A percentile compares a stretch with the other conserved stretches of the same genome.
Conservation (phyloP, 2,888 invertebrate genomes). For the Petrolisthes cinctipes region DNA sequence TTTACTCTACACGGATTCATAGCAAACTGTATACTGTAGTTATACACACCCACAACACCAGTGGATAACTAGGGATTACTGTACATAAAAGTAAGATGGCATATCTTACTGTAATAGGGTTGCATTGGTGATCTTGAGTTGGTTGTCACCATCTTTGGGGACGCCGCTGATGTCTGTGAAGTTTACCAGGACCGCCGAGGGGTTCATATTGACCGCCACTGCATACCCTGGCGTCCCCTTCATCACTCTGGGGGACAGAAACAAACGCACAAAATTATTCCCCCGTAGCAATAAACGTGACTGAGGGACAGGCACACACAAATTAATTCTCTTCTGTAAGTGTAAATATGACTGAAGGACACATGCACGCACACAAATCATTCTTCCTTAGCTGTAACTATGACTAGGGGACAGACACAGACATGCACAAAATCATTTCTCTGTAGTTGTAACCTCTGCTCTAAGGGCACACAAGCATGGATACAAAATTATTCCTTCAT, state of each 20-base stretch:
- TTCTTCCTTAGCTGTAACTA: not conserved
- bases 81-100: not conserved
- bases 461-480: too few relatives aligned
- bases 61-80: too few relatives aligned
- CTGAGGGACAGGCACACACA: not conserved
- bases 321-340: not conserved
- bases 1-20: too few relatives aligned
- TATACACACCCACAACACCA: too few relatives aligned
- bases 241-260: slow-evolving; percentile 34
- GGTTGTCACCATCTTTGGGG: slow-evolving; percentile 34
- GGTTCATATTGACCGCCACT: slow-evolving; percentile 50
- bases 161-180: slow-evolving; percentile 40
- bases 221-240: slow-evolving; percentile 64
- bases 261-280: too few relatives aligned
- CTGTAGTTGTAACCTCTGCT: too few relatives aligned
- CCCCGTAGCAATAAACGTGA: too few relatives aligned
- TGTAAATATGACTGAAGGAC: not conserved
- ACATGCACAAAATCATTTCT: too few relatives aligned
- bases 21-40: too few relatives aligned
- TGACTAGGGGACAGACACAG: too few relatives aligned
- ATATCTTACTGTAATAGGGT: slow-evolving; percentile 25
- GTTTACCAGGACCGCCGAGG: slow-evolving; percentile 5
- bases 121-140: not conserved
- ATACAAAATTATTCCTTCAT: too few relatives aligned
- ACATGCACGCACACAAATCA: not conserved